A percentile compares a stretch with the other conserved stretches of the same genome.
Evolutionary conservation across 2,888 invertebrate species (phyloP).

Genomic region (Synergus umbraculus): DNA sequence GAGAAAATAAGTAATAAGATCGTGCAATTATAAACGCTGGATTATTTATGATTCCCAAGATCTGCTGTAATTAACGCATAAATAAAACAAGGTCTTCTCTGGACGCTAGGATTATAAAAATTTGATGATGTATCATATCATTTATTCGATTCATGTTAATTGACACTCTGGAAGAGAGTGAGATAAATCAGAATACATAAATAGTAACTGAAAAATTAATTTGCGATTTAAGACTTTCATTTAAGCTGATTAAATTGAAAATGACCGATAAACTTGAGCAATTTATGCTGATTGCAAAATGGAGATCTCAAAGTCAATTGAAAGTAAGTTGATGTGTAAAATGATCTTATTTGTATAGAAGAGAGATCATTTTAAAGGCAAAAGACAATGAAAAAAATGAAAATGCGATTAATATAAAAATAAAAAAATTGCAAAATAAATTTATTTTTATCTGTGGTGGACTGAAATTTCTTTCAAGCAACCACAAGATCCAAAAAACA

Average conservation of each 20-base stretch:
- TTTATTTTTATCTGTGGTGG: slow-evolving; percentile 4
- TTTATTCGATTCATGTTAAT: background rate
- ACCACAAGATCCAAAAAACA: slow-evolving; percentile 17
- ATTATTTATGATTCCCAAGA: slow-evolving; percentile 13
- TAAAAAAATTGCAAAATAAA: slow-evolving; percentile 15
- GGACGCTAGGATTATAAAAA: slow-evolving; percentile 6
- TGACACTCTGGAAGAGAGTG: background rate
- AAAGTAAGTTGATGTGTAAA: background rate
- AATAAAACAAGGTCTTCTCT: background rate
- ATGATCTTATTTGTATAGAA: background rate
- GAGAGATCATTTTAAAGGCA: background rate
- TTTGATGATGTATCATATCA: slow-evolving; percentile 4
- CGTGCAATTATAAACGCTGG: slow-evolving; percentile 30
- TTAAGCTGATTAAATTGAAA: background rate
- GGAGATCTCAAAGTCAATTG: background rate
- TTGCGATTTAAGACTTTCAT: background rate
- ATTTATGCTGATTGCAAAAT: background rate
- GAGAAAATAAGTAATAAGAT: slow-evolving; percentile 35
- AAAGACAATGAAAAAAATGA: background rate
- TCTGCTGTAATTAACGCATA: slow-evolving; percentile 9
- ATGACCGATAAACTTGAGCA: background rate
- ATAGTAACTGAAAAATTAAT: background rate
- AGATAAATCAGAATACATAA: background rate
- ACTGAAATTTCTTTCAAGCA: background rate
- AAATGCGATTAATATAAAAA: background rate